phyloP scores from a whole-genome alignment of 2,113 vertebrate species.

The Antennarius striatus region DNA sequence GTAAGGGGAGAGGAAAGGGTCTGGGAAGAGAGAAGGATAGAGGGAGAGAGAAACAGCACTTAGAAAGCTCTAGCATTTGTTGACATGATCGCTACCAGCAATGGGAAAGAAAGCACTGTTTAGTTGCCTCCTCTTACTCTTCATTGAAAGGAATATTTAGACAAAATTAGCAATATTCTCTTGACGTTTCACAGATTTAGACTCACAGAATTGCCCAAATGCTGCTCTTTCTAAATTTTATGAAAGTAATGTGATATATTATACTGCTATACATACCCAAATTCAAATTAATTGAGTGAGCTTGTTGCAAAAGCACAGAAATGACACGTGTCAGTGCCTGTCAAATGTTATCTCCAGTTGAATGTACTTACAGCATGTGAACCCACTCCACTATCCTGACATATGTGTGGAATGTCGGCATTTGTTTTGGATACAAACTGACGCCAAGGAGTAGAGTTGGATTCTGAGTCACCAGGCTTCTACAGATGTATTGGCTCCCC shows the following conservation, averaged over 20 bases:
- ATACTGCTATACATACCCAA: no score
- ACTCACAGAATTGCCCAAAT: slow-evolving; percentile 23
- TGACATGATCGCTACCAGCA: slow-evolving; percentile 49
- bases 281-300: background rate
- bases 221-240: slow-evolving; percentile 18
- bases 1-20: background rate
- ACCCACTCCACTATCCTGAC: background rate
- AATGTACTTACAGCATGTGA: slow-evolving; percentile 22
- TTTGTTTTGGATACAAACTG: slow-evolving; percentile 46
- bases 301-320: slow-evolving; percentile 30
- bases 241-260: no score
- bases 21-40: background rate
- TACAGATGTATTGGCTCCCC: slow-evolving; percentile 20
- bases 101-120: slow-evolving; percentile 49
- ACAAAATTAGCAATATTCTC: slow-evolving; percentile 46
- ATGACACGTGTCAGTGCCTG: slow-evolving; percentile 15
- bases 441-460: slow-evolving; percentile 15
- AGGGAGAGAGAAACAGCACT: slow-evolving; percentile 1
- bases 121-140: slow-evolving; percentile 37
- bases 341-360: slow-evolving; percentile 21
- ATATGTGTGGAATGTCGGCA: slow-evolving; percentile 18
- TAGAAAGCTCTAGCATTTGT: slow-evolving; percentile 51
- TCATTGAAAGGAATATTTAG: slow-evolving; percentile 35
- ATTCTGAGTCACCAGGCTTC: slow-evolving; percentile 7
- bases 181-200: slow-evolving; percentile 23